Evolutionary conservation across 2,888 invertebrate genomes (phyloP), one percentile per base, ranked within the genome.

Genomic region (Xiphydria camelus): DNA sequence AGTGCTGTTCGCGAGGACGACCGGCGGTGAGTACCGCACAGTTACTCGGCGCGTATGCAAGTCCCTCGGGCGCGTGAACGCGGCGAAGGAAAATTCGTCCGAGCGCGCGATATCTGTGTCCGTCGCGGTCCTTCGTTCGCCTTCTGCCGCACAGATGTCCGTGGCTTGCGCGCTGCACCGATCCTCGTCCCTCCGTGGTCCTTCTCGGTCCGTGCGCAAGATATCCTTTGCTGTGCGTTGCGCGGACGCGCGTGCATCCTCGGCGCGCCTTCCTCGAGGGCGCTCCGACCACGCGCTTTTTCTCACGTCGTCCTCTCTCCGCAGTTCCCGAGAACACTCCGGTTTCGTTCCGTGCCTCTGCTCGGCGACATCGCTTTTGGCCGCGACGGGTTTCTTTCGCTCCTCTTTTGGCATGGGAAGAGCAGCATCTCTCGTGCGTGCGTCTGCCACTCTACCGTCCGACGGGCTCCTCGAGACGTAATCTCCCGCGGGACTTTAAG

Each of bases 1-100:
- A 46, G 61, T 71, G 52, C 55, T 74, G 46, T 44, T 72, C 58
- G 60, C 62, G 34, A 62, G 57, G 57, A 62, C 56, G 45, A 41
- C 64, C 35, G 51, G 62, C 57, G 73, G 74, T 74, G 64, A 73
- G 71, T 72, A 63, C 12, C 15, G 6, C 6, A 7, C n/a, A n/a
- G n/a, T n/a, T n/a, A n/a, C n/a, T n/a, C n/a, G 51, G 44, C 6
- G 2, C 14, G 42, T 25, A 22, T 7, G n/a, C n/a, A n/a, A 19
- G 20, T 40, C 39, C 17, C 20, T 33, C 26, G 21, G 37, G 45
- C 19, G 32, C 37, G 10, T 2, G 20, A 9, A 14, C 4, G 20
- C 4, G 6, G 31, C 5, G 34, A 4, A 15, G 5, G 37, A 40
- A 49, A 54, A 59, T 59, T n/a, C 59, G 59, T 59, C 59, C 53